Percentiles rank a stretch among this genome's conserved stretches.
phyloP scores from a whole-genome alignment of 2,888 invertebrate species.

The Plagiodera versicolora region DNA sequence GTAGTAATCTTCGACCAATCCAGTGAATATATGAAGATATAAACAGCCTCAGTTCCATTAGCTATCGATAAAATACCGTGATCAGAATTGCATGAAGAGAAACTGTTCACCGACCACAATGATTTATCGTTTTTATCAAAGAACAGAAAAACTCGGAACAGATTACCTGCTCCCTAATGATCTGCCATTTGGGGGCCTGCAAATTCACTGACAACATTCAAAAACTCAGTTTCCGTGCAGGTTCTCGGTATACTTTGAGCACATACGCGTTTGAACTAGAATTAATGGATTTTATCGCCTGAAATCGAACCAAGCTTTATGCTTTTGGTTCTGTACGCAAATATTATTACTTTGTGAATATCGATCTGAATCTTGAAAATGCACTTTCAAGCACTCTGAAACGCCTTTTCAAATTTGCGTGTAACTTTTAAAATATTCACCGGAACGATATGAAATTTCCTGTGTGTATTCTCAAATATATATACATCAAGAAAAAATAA shows the following conservation, averaged over 20 bases:
- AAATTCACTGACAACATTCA: constrained; percentile 42
- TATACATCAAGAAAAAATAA: too few species aligned
- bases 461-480: too few species aligned
- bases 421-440: too few species aligned
- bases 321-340: too few species aligned
- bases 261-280: constrained; percentile 33
- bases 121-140: constrained; percentile 56
- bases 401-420: too few species aligned
- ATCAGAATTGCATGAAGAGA: constrained; percentile 47
- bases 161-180: constrained; percentile 56
- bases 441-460: too few species aligned
- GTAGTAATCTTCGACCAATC: too few species aligned
- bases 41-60: too few species aligned
- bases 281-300: constrained; percentile 29
- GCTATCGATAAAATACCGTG: constrained; percentile 38
- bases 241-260: constrained; percentile 22
- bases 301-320: background rate
- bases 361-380: background rate
- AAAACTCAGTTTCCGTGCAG: constrained; percentile 37
- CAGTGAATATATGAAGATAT: too few species aligned
- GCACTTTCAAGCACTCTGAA: too few species aligned
- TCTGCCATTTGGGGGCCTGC: constrained; percentile 53
- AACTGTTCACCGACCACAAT: constrained; percentile 46
- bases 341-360: too few species aligned
- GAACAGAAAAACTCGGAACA: constrained; percentile 50